Evolutionary conservation across 53 echinoderm and acorn worm species (phyloP).

Genomic region (Apostichopus leukothele): DNA sequence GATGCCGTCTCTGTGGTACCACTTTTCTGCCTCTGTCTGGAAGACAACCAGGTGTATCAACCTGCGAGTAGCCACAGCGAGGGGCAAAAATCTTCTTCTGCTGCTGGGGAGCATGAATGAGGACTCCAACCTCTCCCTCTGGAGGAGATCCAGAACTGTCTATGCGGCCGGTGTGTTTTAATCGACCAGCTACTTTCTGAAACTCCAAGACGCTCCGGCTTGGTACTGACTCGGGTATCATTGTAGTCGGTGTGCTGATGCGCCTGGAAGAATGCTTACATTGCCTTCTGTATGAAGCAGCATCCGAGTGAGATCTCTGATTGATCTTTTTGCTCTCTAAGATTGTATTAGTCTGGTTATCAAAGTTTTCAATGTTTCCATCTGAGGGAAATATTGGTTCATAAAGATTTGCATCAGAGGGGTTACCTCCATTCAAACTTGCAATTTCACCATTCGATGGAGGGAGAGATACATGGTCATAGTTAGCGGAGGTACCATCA

Average conservation of each 20-base stretch:
- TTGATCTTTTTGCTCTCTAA: neutral
- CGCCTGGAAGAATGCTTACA: neutral
- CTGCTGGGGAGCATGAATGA: neutral
- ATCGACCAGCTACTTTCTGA: conserved; percentile 26
- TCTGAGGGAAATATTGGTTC: conserved; percentile 13
- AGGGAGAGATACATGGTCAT: neutral
- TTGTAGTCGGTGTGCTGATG: neutral
- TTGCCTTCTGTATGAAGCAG: neutral
- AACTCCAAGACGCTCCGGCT: conserved; percentile 16
- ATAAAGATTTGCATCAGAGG: neutral
- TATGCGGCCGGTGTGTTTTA: conserved; percentile 32
- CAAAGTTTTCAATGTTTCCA: conserved; percentile 7
- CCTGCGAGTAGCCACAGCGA: neutral
- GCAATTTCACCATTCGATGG: neutral
- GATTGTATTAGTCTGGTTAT: neutral
- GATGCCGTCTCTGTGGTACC: neutral
- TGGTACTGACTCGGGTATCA: neutral
- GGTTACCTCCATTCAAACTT: neutral
- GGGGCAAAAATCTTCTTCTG: neutral
- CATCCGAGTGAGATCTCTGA: conserved; percentile 29
- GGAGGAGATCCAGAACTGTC: neutral
- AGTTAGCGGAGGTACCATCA: neutral
- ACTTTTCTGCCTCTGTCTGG: neutral
- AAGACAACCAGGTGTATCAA: neutral
- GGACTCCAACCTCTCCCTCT: neutral